Evolutionary conservation across 2,888 invertebrate genomes (phyloP), one percentile per base, ranked within the genome.

Genomic region (Acanthoscelides obtectus): DNA sequence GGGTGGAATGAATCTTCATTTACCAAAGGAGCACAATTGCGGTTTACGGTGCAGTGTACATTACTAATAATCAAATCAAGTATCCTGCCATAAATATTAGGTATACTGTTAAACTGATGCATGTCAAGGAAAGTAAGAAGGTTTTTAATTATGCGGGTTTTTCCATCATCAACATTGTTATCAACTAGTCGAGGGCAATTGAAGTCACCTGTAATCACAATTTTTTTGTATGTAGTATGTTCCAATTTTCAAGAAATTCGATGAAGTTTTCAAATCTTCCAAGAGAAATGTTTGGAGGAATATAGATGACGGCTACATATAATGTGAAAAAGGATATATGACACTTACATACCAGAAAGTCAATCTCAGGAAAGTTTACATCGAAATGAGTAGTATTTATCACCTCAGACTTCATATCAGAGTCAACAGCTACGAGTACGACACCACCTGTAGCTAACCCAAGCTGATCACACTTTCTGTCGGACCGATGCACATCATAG

Each of bases 61-160:
- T 45, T 45, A 12, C 45, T 17, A 1, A 45, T 12, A 1, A 45
- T 17, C 45, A 45, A 64, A 45, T 66, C 70, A 8, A 70, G 70
- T 27, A 70, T 25, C n/a, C 27, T 63, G 22, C 25, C 66, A 27
- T 70, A 66, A 66, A 25, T 27, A 25, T 70, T 70, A 20, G 19
- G 65, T 66, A 70, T 22, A 25, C 4, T 70, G 25, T 70, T 70
- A 20, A 12, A 22, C 20, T 70, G 70, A 8, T 21, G 21, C 45
- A 45, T 12, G 17, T 45, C 45, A 45, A 45, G 45, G 1, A 45
- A 1, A 12, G 45, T n/a, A n/a, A n/a, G n/a, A n/a, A n/a, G n/a
- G n/a, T n/a, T n/a, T n/a, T n/a, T n/a, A n/a, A n/a, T n/a, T n/a
- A 12, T 45, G 17, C 45, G 45, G 5, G 45, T 45, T 17, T 45